phyloP scores from a whole-genome alignment of 1,140 invertebrate species.

The Pachypeltis micranthus region DNA sequence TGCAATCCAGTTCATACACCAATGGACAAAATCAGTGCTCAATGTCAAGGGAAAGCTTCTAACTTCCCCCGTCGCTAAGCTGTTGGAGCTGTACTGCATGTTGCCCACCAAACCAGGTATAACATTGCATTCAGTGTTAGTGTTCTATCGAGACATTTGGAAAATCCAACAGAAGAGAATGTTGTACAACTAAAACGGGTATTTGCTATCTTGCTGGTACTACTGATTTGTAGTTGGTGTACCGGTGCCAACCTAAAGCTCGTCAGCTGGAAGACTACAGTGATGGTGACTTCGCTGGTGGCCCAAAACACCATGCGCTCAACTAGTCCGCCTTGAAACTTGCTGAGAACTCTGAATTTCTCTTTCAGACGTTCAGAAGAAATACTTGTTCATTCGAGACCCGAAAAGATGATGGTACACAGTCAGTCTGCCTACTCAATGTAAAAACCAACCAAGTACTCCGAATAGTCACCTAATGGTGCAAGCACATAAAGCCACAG shows the following conservation, averaged over 20 bases:
- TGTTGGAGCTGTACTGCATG: conserved; percentile 33
- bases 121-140: conserved; percentile 15
- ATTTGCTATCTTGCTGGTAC: conserved; percentile 30
- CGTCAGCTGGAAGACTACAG: neutral
- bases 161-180: conserved; percentile 32
- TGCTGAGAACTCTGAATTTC: too few species aligned
- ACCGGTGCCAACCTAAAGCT: conserved; percentile 15
- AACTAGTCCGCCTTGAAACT: conserved; percentile 25
- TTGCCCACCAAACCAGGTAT: conserved; percentile 32
- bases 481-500: too few species aligned
- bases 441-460: too few species aligned
- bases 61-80: conserved; percentile 32
- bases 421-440: too few species aligned
- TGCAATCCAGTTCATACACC: neutral
- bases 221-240: conserved; percentile 27
- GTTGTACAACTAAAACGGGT: conserved; percentile 30
- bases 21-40: neutral
- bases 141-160: conserved; percentile 29
- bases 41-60: neutral
- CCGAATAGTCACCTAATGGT: too few species aligned
- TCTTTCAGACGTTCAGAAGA: conserved; percentile 24
- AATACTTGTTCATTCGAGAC: conserved; percentile 16
- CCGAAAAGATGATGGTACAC: too few species aligned
- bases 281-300: conserved; percentile 12
- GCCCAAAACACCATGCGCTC: neutral